Base-by-base conservation (phyloP, 2,797 vertebrate species). In the Numenius phaeopus region DNA sequence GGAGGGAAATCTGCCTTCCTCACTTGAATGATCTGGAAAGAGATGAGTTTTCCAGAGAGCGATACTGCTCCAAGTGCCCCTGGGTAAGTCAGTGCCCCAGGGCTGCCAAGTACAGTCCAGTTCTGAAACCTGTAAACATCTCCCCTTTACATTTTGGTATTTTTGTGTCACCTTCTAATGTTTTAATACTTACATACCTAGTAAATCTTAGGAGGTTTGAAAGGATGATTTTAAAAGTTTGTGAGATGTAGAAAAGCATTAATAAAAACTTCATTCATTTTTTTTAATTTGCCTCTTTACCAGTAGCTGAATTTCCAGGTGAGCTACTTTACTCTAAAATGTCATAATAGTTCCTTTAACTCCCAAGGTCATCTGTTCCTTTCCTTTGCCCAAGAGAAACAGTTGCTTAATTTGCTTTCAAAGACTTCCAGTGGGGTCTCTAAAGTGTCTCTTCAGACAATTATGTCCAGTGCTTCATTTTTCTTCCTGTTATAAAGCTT, bases 361-460 rank as follows among this genome's bases (percentile, higher is more conserved):
- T 91, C 15, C 61, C 7, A 20, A 94, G 78, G 52, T 85, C 44
- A 85, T 40, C 82, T 75, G 11, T 37, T 91, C 23, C n/a, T 71
- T 75, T 86, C 44, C 49, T 91, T 85, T 71, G 9, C 75, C 72
- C 89, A 80, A 80, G 57, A 92, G 61, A 61, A 94, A 57, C 15
- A 50, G 34, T 91, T 83, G 47, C 39, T 94, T 89, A 67, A 77
- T 79, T 75, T 71, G 37, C 21, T 89, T 94, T 95, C 80, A 71
- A 69, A 90, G 61, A 69, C 52, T 87, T 65, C 40, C 11, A 15
- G 1, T 42, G 52, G 11, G 37, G 69, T 67, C 82, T 71, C 29
- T 70, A 79, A 57, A 3, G 1, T 52, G 34, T 70, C 34, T 92
- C 37, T 69, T 55, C 52, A 87, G 57, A 90, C 61, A 65, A 64